A percentile compares a stretch with the other conserved stretches of the same genome.
phyloP scores from a whole-genome alignment of 2,888 invertebrate genomes.

The Melanostoma scalare region DNA sequence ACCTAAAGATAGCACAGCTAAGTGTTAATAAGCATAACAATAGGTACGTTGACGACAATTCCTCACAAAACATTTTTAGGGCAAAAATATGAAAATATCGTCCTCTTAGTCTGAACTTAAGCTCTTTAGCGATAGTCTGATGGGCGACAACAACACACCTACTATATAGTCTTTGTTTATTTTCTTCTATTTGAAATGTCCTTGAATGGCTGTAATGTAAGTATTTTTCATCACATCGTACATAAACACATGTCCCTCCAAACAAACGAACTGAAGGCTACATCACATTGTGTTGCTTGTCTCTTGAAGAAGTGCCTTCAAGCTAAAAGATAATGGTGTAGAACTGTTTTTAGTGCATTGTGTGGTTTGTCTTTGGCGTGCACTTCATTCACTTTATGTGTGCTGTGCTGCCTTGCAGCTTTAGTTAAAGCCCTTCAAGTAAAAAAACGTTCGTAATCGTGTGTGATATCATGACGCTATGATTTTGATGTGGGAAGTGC shows the following conservation, averaged over 20 bases:
- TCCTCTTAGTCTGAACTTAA: too few relatives aligned
- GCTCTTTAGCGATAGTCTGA: too few relatives aligned
- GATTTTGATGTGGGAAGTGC: too few relatives aligned
- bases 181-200: constrained; percentile 39
- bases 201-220: constrained; percentile 53
- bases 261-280: constrained; percentile 17
- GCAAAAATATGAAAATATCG: too few relatives aligned
- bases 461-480: too few relatives aligned
- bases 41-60: too few relatives aligned
- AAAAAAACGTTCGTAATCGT: too few relatives aligned
- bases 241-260: constrained; percentile 20
- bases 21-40: too few relatives aligned
- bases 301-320: constrained; percentile 39
- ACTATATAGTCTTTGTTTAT: constrained; percentile 55
- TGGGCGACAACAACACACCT: constrained; percentile 1
- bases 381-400: constrained; percentile 57
- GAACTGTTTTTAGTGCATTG: constrained; percentile 64
- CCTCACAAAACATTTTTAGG: too few relatives aligned
- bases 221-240: constrained; percentile 2
- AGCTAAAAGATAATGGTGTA: constrained; percentile 58
- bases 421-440: constrained; percentile 5
- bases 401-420: constrained; percentile 7
- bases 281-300: constrained; percentile 19
- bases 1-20: too few relatives aligned
- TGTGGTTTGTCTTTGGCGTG: constrained; percentile 55